phyloP scores from a whole-genome alignment of 1,140 invertebrate species.

The Meloidogyne floridensis region DNA sequence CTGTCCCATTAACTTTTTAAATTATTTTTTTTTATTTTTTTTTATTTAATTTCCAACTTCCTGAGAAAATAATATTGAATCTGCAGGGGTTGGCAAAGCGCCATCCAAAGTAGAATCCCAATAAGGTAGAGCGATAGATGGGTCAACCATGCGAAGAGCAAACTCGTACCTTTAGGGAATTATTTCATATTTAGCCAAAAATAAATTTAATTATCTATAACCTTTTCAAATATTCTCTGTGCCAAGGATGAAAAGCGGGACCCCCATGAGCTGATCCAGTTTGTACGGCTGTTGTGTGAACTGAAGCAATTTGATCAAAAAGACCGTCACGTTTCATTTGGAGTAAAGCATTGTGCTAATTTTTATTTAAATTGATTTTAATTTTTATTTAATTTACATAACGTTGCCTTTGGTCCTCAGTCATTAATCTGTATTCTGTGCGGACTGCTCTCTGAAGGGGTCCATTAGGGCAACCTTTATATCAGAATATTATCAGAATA shows the following conservation, averaged over 20 bases:
- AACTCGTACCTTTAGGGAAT: slow-evolving; percentile 44
- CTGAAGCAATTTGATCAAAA: not conserved
- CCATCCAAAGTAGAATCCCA: slow-evolving; percentile 40
- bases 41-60: slow-evolving; percentile 16
- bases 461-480: slow-evolving; percentile 31
- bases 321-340: slow-evolving; percentile 3
- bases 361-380: not conserved
- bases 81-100: slow-evolving; percentile 18
- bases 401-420: slow-evolving; percentile 36
- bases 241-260: slow-evolving; percentile 22
- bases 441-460: slow-evolving; percentile 43
- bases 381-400: not conserved
- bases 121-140: slow-evolving; percentile 47
- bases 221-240: slow-evolving; percentile 25
- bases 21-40: slow-evolving; percentile 45
- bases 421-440: slow-evolving; percentile 49
- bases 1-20: slow-evolving; percentile 59
- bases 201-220: not conserved
- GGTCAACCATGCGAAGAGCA: slow-evolving; percentile 50
- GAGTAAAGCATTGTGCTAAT: slow-evolving; percentile 20
- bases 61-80: slow-evolving; percentile 20
- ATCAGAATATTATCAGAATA: not conserved
- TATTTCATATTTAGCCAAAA: slow-evolving; percentile 13
- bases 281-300: not conserved
- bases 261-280: slow-evolving; percentile 13